Evolutionary conservation across 2,888 invertebrate species (phyloP).

Genomic region (Chrysolina oricalcia): DNA sequence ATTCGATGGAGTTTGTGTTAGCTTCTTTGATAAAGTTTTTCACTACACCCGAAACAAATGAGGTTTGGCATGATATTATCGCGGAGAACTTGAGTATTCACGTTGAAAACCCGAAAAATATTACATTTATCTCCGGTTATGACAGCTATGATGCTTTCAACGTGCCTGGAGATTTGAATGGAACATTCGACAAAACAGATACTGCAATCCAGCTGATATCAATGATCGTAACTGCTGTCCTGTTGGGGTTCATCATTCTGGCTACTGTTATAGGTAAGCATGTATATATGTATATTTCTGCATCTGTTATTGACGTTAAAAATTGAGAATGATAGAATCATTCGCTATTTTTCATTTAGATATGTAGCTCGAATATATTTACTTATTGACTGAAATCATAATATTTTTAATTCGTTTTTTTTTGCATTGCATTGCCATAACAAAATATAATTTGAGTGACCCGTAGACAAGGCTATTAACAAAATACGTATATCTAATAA

Average conservation of each 20-base stretch:
- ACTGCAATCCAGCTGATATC: conserved; percentile 73
- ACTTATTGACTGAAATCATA: no score
- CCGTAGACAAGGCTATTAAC: no score
- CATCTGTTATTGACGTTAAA: background rate
- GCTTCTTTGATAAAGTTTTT: background rate
- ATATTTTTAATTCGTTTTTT: no score
- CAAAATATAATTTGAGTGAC: no score
- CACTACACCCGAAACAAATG: background rate
- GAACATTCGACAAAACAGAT: conserved; percentile 70
- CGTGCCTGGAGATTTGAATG: conserved; percentile 56
- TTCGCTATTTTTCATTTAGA: no score
- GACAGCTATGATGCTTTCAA: conserved; percentile 37
- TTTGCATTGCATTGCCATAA: no score
- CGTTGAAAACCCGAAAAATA: conserved; percentile 52
- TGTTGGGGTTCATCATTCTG: conserved; percentile 77
- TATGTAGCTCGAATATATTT: no score
- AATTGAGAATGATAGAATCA: background rate
- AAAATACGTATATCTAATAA: no score
- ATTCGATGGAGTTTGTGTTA: background rate
- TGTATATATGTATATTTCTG: background rate
- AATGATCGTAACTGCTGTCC: conserved; percentile 77
- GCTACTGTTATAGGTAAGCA: conserved; percentile 78
- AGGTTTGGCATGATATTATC: conserved; percentile 37
- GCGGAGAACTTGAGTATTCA: conserved; percentile 60
- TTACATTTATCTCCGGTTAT: conserved; percentile 43